Evolutionary conservation across 1,140 invertebrate species (phyloP).

Genomic region (Uloborus diversus): DNA sequence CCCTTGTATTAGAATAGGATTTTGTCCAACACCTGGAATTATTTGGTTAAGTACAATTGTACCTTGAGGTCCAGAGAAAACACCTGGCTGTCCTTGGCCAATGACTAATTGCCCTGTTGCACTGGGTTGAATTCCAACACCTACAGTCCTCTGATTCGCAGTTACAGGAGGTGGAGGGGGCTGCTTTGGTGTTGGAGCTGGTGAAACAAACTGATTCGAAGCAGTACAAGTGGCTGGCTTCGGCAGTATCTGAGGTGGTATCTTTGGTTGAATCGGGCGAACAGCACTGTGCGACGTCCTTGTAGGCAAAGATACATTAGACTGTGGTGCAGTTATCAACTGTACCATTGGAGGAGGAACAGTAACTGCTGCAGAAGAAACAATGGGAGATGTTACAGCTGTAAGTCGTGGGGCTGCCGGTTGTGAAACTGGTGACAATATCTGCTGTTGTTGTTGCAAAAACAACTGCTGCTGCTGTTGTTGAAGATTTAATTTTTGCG

Average conservation of each 20-base stretch:
- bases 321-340: constrained; percentile 46
- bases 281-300: constrained; percentile 21
- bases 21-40: constrained; percentile 59
- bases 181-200: constrained; percentile 41
- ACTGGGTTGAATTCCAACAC: constrained; percentile 32
- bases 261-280: constrained; percentile 60
- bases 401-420: constrained; percentile 15
- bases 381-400: constrained; percentile 19
- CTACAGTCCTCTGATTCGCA: constrained; percentile 41
- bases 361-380: constrained; percentile 20
- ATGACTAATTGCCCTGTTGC: constrained; percentile 43
- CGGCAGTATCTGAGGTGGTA: constrained; percentile 61
- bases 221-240: constrained; percentile 58
- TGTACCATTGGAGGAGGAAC: constrained; percentile 49
- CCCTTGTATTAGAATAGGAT: constrained; percentile 65
- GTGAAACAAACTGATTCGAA: constrained; percentile 43
- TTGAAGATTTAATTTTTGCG: constrained; percentile 38
- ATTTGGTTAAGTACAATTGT: constrained; percentile 60
- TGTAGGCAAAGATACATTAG: constrained; percentile 27
- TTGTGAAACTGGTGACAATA: constrained; percentile 9
- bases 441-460: constrained; percentile 7
- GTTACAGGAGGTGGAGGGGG: constrained; percentile 16
- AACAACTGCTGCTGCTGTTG: constrained; percentile 19
- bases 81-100: constrained; percentile 53
- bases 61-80: constrained; percentile 56